A percentile compares a stretch with the other conserved stretches of the same genome.
Conservation (phyloP, 23 tunicate genomes). For the Styela clava region DNA sequence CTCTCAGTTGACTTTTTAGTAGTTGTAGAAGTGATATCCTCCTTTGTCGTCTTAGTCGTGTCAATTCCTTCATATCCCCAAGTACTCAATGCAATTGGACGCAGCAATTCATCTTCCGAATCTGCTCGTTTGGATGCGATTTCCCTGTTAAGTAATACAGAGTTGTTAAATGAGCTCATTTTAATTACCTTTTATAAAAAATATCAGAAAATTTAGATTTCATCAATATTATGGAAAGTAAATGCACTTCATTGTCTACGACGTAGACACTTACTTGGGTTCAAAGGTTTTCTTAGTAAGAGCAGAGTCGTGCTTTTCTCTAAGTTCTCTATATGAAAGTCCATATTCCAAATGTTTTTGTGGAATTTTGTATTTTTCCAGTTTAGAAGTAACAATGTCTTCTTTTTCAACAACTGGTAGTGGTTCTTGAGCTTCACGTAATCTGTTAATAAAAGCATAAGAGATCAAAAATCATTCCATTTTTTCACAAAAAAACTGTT, state of each 20-base stretch:
- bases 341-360: constrained; percentile 23
- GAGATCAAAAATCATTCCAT: too few relatives aligned
- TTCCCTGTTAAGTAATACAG: background rate
- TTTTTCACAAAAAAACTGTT: too few relatives aligned
- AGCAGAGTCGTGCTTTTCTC: constrained; percentile 51
- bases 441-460: background rate
- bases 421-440: constrained; percentile 1
- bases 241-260: too few relatives aligned
- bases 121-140: constrained; percentile 31
- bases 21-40: background rate
- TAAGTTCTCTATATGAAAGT: constrained; percentile 31
- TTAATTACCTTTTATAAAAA: too few relatives aligned
- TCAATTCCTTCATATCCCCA: constrained; percentile 69
- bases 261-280: background rate
- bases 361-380: constrained; percentile 28
- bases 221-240: constrained; percentile 9
- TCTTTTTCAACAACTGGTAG: background rate
- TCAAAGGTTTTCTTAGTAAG: constrained; percentile 8
- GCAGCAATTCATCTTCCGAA: constrained; percentile 85
- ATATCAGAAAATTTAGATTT: constrained; percentile 20
- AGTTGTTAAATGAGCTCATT: too few relatives aligned
- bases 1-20: constrained; percentile 2
- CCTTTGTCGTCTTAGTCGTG: background rate
- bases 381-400: constrained; percentile 19
- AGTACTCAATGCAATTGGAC: constrained; percentile 70